These are phyloP conservation scores for Phoxinus dragarum DNA, from an alignment of 2,797 vertebrate species.

Conservation along the genomic window DNA sequence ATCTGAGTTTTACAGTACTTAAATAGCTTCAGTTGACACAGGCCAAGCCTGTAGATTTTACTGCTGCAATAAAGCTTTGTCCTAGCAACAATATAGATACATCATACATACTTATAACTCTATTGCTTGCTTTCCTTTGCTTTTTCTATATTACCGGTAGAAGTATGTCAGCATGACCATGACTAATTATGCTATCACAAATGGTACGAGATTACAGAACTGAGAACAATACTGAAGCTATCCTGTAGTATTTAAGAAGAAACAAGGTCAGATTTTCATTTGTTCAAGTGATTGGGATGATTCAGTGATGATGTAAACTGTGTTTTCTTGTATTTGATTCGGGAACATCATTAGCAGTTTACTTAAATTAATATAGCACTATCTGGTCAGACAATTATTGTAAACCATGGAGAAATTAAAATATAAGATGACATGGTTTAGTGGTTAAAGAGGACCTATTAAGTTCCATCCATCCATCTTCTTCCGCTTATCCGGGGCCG, in stretches of 20 bases:
- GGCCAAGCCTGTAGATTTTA: slow-evolving; percentile 58
- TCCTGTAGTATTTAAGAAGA: background rate
- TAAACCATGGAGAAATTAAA: background rate
- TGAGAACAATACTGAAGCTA: background rate
- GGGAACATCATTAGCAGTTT: background rate
- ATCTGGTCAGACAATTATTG: background rate
- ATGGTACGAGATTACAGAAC: slow-evolving; percentile 38
- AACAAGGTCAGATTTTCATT: background rate
- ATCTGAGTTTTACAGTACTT: slow-evolving; percentile 52
- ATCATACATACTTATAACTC: slow-evolving; percentile 44
- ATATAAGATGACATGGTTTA: background rate
- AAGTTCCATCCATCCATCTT: too few species aligned
- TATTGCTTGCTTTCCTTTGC: slow-evolving; percentile 20
- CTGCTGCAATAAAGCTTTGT: slow-evolving; percentile 49
- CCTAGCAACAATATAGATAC: slow-evolving; percentile 51
- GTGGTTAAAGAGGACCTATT: background rate
- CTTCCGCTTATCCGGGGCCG: too few species aligned
- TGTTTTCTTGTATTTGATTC: background rate
- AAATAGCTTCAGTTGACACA: slow-evolving; percentile 53
- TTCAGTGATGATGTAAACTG: slow-evolving; percentile 6
- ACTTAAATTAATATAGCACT: background rate
- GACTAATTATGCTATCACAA: slow-evolving; percentile 90
- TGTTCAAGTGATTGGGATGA: background rate
- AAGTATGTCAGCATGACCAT: slow-evolving; percentile 86
- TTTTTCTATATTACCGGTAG: background rate